Evolutionary conservation across 2,113 vertebrate genomes (phyloP), one percentile per base, ranked within the genome.

Genomic region (Talpa occidentalis): DNA sequence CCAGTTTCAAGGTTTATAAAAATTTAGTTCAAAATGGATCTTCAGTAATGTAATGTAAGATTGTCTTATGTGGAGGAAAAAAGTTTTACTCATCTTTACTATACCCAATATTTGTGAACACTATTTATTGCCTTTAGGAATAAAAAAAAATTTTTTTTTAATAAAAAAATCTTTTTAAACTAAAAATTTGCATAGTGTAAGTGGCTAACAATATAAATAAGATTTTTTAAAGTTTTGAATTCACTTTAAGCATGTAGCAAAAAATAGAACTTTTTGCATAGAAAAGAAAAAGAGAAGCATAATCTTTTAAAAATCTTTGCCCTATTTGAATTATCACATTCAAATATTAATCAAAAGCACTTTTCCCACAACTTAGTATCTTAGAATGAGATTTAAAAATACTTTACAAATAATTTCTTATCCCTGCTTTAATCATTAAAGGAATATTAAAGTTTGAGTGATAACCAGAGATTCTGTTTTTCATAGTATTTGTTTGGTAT

Each of bases 141-240:
- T 80, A 80, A 84, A 6, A 87, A 74, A 73, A 6, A 87, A 74
- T 69, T 3, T 26, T 56, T 30, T 76, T 76, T 42, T n/a, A n/a
- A n/a, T n/a, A n/a, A n/a, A n/a, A 6, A 87, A 74, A 73, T 3
- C 30, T 56, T 30, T 76, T 76, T 42, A 81, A 54, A 14, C 8
- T 93, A 70, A 96, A 95, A 85, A 66, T 86, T 79, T 30, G 82
- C 92, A 17, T 60, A 59, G 82, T 72, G 28, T 72, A 66, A 82
- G 40, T 90, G 66, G 10, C 35, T 90, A 67, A 60, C 26, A 42
- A 21, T 28, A 54, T 66, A 49, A 54, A 52, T 30, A 56, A 80
- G 22, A 40, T 35, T 42, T 70, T 19, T 19, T 19, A 37, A 37
- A 69, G 40, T 79, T 94, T 28, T 87, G 44, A 91, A 60, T 87